phyloP scores from a whole-genome alignment of 92 coral and sea anemone species.

The Heteractis magnifica region DNA sequence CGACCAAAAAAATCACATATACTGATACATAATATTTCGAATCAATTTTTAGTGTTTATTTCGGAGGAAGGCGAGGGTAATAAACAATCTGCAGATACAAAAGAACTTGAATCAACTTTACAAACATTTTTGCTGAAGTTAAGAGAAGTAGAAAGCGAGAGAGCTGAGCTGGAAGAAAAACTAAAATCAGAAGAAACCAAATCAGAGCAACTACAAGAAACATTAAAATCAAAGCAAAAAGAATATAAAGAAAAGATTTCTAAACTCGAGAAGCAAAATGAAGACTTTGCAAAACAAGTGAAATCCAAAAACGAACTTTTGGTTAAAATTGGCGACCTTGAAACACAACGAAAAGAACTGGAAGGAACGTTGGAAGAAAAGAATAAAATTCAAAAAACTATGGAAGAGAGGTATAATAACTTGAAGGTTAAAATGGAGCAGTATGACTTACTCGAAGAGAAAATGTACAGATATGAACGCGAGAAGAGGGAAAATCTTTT shows the following conservation, averaged over 20 bases:
- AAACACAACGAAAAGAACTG: conserved; percentile 62
- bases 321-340: conserved; percentile 62
- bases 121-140: conserved; percentile 60
- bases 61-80: conserved; percentile 48
- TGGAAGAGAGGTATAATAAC: conserved; percentile 60
- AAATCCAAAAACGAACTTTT: conserved; percentile 70
- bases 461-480: conserved; percentile 71
- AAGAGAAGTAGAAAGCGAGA: conserved; percentile 70
- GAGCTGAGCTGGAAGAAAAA: conserved; percentile 71
- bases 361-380: conserved; percentile 67
- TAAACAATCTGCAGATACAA: conserved; percentile 25
- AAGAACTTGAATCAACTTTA: conserved; percentile 57
- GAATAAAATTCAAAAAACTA: conserved; percentile 38
- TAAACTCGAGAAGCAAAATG: conserved; percentile 67
- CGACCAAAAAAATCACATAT: too few species aligned
- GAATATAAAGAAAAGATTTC: conserved; percentile 48
- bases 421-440: conserved; percentile 65
- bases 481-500: conserved; percentile 65
- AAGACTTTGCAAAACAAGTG: conserved; percentile 50
- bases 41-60: conserved; percentile 1
- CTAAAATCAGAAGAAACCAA: conserved; percentile 67
- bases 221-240: conserved; percentile 29
- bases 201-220: conserved; percentile 52
- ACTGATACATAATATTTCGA: too few species aligned
- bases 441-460: conserved; percentile 84